A percentile compares a stretch with the other conserved stretches of the same genome.
Conservation (phyloP, 2,113 vertebrate genomes). For the Ailurus styani region DNA sequence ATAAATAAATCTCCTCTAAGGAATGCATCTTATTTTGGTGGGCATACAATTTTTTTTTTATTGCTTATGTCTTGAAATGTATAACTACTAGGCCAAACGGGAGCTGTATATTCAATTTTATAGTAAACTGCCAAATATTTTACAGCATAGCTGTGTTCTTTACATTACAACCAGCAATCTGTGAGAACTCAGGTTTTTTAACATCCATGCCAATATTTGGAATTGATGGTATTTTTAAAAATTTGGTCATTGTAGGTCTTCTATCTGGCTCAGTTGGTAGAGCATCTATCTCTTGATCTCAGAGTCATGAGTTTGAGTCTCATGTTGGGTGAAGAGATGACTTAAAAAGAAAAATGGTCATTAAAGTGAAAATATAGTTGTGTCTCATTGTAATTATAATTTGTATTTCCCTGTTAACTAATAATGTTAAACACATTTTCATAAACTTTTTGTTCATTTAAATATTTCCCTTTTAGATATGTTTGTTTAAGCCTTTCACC, state of each 20-base stretch:
- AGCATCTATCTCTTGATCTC: background rate
- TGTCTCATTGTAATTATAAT: background rate
- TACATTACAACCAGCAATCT: background rate
- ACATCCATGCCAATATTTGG: background rate
- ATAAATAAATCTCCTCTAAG: background rate
- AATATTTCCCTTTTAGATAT: background rate
- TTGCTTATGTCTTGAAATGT: background rate
- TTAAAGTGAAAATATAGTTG: background rate
- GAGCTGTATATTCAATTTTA: background rate
- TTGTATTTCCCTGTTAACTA: background rate
- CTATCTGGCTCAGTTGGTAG: background rate
- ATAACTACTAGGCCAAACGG: background rate
- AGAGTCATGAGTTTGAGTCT: background rate
- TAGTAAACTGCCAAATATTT: background rate
- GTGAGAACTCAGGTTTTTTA: background rate
- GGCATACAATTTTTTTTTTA: background rate
- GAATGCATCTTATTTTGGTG: background rate
- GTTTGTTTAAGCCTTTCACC: background rate
- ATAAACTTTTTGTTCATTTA: background rate
- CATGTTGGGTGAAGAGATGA: fast-evolving
- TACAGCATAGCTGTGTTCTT: background rate
- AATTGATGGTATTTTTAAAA: background rate
- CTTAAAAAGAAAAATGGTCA: background rate
- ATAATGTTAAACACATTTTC: background rate
- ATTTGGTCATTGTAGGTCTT: background rate